Percentiles rank a stretch among this genome's conserved stretches.
Conservation (phyloP, 2,113 vertebrate genomes). For the Oxyura jamaicensis region DNA sequence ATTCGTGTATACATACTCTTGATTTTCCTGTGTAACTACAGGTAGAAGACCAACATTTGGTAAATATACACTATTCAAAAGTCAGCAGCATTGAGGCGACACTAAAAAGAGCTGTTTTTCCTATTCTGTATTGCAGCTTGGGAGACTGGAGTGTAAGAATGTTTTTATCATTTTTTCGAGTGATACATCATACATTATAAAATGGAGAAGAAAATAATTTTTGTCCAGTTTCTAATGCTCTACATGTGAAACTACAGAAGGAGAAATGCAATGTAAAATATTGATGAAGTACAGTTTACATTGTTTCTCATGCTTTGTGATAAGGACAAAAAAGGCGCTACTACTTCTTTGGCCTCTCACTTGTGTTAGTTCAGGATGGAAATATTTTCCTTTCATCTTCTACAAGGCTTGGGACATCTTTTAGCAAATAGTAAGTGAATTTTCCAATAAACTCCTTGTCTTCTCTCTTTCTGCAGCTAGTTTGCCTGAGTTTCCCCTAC, state of each 20-base stretch:
- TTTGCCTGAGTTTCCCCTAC: neutral
- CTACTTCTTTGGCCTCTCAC: neutral
- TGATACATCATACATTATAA: neutral
- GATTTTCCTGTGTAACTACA: neutral
- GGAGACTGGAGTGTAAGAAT: neutral
- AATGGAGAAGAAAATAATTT: neutral
- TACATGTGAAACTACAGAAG: neutral
- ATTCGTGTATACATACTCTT: neutral
- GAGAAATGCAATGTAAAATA: neutral
- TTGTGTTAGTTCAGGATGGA: neutral
- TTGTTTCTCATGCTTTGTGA: neutral
- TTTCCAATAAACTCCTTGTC: neutral
- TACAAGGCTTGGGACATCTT: neutral
- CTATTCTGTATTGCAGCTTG: neutral
- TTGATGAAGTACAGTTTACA: neutral
- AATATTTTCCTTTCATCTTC: neutral
- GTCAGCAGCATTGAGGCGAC: neutral
- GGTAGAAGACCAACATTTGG: neutral
- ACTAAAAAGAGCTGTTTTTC: neutral
- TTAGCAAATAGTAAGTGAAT: neutral
- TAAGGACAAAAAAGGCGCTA: neutral
- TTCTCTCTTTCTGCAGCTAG: neutral
- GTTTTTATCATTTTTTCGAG: neutral
- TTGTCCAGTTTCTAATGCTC: neutral
- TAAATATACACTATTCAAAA: neutral